Conservation (phyloP, 2,888 invertebrate genomes). For the Temnothorax rugatulus region DNA sequence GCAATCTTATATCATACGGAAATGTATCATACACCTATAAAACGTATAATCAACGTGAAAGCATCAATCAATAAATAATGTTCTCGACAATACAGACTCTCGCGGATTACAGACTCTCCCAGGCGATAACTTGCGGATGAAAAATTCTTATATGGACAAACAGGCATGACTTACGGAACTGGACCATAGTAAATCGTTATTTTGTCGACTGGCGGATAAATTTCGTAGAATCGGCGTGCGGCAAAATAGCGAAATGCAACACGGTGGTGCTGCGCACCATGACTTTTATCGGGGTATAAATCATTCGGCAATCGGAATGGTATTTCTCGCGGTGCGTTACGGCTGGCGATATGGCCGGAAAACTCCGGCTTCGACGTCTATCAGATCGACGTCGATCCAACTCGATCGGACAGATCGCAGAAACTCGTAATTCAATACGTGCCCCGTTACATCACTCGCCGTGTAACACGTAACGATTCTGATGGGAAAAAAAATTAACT, state of each 20-base stretch:
- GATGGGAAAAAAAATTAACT: slow-evolving; percentile 25
- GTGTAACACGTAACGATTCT: slow-evolving; percentile 25
- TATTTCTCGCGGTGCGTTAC: slow-evolving; percentile 41
- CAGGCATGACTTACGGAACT: not conserved
- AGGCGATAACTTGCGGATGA: not conserved
- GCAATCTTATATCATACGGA: not conserved
- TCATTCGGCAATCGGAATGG: slow-evolving; percentile 50
- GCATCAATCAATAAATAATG: slow-evolving; percentile 5
- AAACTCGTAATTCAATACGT: slow-evolving; percentile 17
- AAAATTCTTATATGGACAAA: slow-evolving; percentile 2
- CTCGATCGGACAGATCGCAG: slow-evolving; percentile 19
- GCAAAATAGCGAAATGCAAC: slow-evolving; percentile 32
- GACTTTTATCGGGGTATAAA: slow-evolving; percentile 57
- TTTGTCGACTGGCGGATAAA: slow-evolving; percentile 31
- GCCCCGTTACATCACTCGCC: slow-evolving; percentile 27
- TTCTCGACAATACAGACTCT: not conserved
- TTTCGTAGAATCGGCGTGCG: slow-evolving; percentile 24
- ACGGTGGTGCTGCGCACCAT: slow-evolving; percentile 1
- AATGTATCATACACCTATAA: not conserved
- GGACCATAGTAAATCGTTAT: slow-evolving; percentile 16
- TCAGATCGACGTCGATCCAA: slow-evolving; percentile 9
- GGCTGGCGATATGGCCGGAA: slow-evolving; percentile 19
- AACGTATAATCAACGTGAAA: not conserved
- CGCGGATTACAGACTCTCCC: not conserved
- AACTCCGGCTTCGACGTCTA: slow-evolving; percentile 15